Conservation (phyloP, 2,888 invertebrate genomes). For the Deilephila elpenor region DNA sequence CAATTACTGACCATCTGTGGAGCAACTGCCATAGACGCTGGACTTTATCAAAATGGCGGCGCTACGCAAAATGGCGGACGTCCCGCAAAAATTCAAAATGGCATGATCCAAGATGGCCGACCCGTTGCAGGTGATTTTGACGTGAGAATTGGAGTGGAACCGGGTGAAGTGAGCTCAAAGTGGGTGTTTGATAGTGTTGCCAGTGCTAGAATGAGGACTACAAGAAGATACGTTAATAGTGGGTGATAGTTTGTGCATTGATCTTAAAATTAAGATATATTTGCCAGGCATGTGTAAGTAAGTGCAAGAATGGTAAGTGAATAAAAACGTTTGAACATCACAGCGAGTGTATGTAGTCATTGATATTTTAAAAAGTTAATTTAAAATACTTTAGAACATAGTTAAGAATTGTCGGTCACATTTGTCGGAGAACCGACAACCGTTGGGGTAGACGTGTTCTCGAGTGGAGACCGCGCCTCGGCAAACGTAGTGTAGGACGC, state of each 20-base stretch:
- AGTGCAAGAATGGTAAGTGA: too few relatives aligned
- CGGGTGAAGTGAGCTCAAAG: constrained; percentile 62
- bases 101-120: constrained; percentile 28
- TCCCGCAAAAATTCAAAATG: constrained; percentile 40
- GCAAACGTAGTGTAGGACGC: too few relatives aligned
- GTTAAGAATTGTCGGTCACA: too few relatives aligned
- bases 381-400: too few relatives aligned
- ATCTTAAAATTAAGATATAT: too few relatives aligned
- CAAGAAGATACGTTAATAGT: constrained; percentile 58
- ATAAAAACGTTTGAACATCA: too few relatives aligned
- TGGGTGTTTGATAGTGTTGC: constrained; percentile 79
- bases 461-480: too few relatives aligned
- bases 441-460: too few relatives aligned
- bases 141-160: constrained; percentile 56
- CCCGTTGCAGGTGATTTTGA: constrained; percentile 46
- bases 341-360: too few relatives aligned
- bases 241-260: background rate
- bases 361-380: too few relatives aligned
- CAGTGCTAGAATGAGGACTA: constrained; percentile 64
- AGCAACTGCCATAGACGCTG: constrained; percentile 49
- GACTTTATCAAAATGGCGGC: constrained; percentile 39
- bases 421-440: too few relatives aligned
- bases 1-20: constrained; percentile 68
- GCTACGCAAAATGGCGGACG: constrained; percentile 38
- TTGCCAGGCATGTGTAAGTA: too few relatives aligned